Percentiles rank a stretch among this genome's conserved stretches.
phyloP scores from a whole-genome alignment of 2,888 invertebrate genomes.

The Thyatira batis region DNA sequence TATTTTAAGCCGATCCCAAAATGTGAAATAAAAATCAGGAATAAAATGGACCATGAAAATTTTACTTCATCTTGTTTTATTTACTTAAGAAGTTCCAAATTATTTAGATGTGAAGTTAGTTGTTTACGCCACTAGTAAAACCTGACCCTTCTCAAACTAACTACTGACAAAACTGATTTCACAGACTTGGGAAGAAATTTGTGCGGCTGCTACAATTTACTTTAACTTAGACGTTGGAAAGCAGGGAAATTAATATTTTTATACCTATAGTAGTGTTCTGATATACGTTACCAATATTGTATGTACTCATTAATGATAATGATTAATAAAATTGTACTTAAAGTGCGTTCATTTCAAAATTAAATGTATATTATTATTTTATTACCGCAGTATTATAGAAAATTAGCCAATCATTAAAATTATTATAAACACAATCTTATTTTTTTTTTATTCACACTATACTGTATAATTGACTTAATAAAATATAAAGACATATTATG shows the following conservation, averaged over 20 bases:
- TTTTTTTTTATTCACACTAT: background rate
- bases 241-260: background rate
- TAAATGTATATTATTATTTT: no score
- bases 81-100: background rate
- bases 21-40: background rate
- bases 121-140: background rate
- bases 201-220: background rate
- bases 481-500: no score
- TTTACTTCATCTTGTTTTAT: background rate
- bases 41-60: background rate
- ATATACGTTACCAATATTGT: no score
- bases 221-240: background rate
- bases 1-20: no score
- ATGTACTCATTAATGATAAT: no score
- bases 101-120: slow-evolving; percentile 1
- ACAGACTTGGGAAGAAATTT: background rate
- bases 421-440: background rate
- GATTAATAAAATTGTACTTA: no score
- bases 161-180: slow-evolving; percentile 1
- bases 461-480: no score
- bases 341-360: no score
- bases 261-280: no score
- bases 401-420: no score
- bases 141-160: slow-evolving; percentile 2
- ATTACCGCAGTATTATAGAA: no score